Percentiles rank a stretch among this genome's conserved stretches.
Conservation (phyloP, 2,888 invertebrate species). For the Lamproptera curius region DNA sequence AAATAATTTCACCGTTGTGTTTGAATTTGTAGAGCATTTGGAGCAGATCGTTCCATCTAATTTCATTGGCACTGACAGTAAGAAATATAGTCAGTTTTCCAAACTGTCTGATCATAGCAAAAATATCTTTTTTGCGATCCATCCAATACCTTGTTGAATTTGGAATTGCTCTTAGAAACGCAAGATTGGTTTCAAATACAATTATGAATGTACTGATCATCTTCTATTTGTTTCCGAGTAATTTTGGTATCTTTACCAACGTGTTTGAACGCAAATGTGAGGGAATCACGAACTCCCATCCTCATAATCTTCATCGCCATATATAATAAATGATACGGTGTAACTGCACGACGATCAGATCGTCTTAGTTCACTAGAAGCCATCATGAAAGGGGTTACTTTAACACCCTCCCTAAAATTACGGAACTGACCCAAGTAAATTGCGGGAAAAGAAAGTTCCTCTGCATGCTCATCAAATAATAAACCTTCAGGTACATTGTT, state of each 20-base stretch:
- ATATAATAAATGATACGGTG: slow-evolving; percentile 35
- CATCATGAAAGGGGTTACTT: slow-evolving; percentile 33
- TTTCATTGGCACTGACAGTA: slow-evolving; percentile 50
- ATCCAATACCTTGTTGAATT: slow-evolving; percentile 51
- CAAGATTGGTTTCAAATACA: slow-evolving; percentile 29
- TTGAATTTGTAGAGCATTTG: slow-evolving; percentile 40
- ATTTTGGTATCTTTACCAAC: slow-evolving; percentile 6
- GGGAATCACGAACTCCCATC: slow-evolving; percentile 7
- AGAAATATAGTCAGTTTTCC: slow-evolving; percentile 41
- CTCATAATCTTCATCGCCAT: slow-evolving; percentile 32
- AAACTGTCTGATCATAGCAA: slow-evolving; percentile 39
- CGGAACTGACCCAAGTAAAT: slow-evolving; percentile 39
- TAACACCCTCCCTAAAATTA: slow-evolving; percentile 27
- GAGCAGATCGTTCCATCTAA: slow-evolving; percentile 41
- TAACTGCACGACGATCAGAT: slow-evolving; percentile 36
- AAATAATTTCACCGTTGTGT: slow-evolving; percentile 11
- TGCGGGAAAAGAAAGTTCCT: slow-evolving; percentile 25
- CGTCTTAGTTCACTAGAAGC: slow-evolving; percentile 38
- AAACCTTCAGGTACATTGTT: no score
- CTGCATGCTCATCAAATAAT: no score
- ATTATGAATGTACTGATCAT: slow-evolving; percentile 2
- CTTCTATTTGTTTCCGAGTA: neutral
- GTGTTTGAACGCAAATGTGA: slow-evolving; percentile 8
- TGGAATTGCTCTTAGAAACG: slow-evolving; percentile 35
- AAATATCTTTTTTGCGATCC: slow-evolving; percentile 38